Conservation (phyloP, 2,797 vertebrate species). For the Odontamblyopus rebecca region DNA sequence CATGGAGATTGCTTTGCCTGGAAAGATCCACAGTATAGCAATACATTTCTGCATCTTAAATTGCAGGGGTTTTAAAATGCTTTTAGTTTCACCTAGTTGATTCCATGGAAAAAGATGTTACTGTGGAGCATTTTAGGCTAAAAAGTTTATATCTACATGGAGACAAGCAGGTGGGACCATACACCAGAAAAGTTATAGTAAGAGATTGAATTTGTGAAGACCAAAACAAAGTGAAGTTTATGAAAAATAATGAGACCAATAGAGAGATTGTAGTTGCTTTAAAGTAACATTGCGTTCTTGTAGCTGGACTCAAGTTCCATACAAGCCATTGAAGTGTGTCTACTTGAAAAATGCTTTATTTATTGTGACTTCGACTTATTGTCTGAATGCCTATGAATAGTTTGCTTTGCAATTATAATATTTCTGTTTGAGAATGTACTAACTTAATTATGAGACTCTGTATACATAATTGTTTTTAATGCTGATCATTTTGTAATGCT, state of each 20-base stretch:
- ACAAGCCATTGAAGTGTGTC: constrained; percentile 14
- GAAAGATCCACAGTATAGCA: too few relatives aligned
- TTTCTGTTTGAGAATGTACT: constrained; percentile 68
- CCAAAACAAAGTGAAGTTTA: constrained; percentile 8
- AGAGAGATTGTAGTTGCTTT: constrained; percentile 2
- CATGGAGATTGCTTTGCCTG: too few relatives aligned
- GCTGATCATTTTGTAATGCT: constrained; percentile 58
- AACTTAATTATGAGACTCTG: constrained; percentile 59
- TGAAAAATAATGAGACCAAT: constrained; percentile 9
- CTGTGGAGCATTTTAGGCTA: too few relatives aligned
- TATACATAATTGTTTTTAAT: constrained; percentile 60
- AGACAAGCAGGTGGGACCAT: neutral
- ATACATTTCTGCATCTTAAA: too few relatives aligned
- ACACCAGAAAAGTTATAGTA: neutral
- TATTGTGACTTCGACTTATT: constrained; percentile 38
- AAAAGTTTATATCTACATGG: neutral
- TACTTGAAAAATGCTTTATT: constrained; percentile 36
- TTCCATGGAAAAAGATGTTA: too few relatives aligned
- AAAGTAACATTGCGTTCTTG: constrained; percentile 10
- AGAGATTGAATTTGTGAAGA: neutral
- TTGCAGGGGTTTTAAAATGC: too few relatives aligned
- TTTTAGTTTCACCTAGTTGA: too few relatives aligned
- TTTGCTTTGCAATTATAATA: constrained; percentile 54
- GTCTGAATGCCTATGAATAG: constrained; percentile 41
- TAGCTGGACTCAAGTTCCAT: constrained; percentile 6